Evolutionary conservation across 2,888 invertebrate species (phyloP).

Genomic region (Pardosa pseudoannulata): DNA sequence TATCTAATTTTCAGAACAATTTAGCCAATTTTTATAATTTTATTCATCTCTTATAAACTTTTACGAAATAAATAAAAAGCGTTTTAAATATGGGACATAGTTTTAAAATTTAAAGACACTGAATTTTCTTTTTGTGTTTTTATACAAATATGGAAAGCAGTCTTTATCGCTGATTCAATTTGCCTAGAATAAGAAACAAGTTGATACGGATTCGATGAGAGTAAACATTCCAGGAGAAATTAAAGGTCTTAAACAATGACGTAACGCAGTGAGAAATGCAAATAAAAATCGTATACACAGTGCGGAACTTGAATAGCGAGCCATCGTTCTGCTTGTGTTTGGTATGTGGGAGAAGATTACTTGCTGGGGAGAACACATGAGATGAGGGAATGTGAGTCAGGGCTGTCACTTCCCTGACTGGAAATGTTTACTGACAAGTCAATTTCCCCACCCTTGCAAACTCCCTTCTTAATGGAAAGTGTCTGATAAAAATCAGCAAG

Average conservation of each 20-base stretch:
- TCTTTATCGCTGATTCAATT: too few species aligned
- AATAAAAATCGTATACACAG: neutral
- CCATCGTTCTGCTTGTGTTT: constrained; percentile 1
- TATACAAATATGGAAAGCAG: too few species aligned
- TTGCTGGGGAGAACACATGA: neutral
- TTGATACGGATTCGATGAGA: too few species aligned
- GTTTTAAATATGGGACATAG: too few species aligned
- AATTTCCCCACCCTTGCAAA: constrained; percentile 22
- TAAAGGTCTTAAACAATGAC: neutral
- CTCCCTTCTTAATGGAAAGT: neutral
- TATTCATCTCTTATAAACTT: too few species aligned
- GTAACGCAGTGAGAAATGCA: neutral
- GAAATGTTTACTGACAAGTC: constrained; percentile 48
- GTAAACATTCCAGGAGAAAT: too few species aligned
- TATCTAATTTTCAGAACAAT: too few species aligned
- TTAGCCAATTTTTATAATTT: too few species aligned
- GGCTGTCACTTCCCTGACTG: constrained; percentile 17
- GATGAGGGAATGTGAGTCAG: constrained; percentile 32
- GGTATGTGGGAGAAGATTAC: constrained; percentile 5
- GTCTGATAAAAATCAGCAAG: neutral
- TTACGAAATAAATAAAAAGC: too few species aligned
- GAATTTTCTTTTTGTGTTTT: too few species aligned
- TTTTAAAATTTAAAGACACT: too few species aligned
- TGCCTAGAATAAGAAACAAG: too few species aligned
- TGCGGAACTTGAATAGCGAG: neutral